phyloP scores from a whole-genome alignment of 1,140 invertebrate species.

The Leguminivora glycinivorella region DNA sequence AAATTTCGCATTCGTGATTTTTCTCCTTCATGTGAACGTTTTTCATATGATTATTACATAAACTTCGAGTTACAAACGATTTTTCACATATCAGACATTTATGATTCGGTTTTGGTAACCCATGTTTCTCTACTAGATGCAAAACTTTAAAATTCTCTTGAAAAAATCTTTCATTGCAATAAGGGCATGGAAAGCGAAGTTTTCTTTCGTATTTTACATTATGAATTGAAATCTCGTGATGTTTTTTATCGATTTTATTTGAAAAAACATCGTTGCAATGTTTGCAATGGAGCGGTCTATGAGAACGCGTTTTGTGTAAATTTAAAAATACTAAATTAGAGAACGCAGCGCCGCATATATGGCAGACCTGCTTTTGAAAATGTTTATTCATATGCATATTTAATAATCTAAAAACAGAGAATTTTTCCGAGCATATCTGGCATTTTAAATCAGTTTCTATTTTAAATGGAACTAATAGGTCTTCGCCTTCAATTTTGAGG shows the following conservation, averaged over 20 bases:
- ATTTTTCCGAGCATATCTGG: conserved; percentile 58
- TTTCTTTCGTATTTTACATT: conserved; percentile 51
- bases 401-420: conserved; percentile 52
- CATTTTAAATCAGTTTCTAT: conserved; percentile 51
- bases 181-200: conserved; percentile 59
- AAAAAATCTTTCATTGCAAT: conserved; percentile 59
- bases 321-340: conserved; percentile 62
- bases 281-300: conserved; percentile 48
- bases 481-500: conserved; percentile 47
- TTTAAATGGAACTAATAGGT: conserved; percentile 62
- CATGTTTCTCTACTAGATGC: conserved; percentile 67
- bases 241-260: conserved; percentile 48
- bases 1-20: conserved; percentile 62
- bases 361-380: conserved; percentile 64
- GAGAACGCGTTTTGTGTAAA: conserved; percentile 57
- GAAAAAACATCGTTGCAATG: conserved; percentile 50
- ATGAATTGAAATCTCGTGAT: conserved; percentile 53
- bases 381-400: conserved; percentile 69
- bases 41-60: conserved; percentile 64
- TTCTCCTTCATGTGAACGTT: conserved; percentile 66
- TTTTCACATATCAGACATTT: conserved; percentile 58
- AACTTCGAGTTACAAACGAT: conserved; percentile 57
- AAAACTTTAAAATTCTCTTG: conserved; percentile 57
- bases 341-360: conserved; percentile 63
- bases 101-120: conserved; percentile 51